Percentiles rank a stretch among this genome's conserved stretches.
Conservation (phyloP, 2,797 vertebrate species). For the Glyptemys insculpta region DNA sequence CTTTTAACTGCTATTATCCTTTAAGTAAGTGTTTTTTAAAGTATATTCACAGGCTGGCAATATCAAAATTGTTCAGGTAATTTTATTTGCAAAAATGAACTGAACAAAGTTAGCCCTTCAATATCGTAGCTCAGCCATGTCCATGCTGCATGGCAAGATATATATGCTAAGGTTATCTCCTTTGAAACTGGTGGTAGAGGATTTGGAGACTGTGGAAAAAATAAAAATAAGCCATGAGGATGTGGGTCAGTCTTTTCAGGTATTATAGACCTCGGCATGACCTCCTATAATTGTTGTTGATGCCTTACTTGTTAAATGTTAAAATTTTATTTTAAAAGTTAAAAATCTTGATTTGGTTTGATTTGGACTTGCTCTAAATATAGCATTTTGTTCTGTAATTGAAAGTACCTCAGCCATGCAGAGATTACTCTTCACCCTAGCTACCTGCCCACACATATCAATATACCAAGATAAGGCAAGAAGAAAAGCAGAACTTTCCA, state of each 20-base stretch:
- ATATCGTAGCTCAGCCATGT: not conserved
- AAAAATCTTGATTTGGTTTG: not conserved
- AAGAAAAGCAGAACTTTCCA: not conserved
- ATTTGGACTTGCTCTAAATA: not conserved
- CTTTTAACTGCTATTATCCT: not conserved
- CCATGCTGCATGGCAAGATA: not conserved
- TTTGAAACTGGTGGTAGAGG: not conserved
- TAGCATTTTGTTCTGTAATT: not conserved
- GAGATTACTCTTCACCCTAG: not conserved
- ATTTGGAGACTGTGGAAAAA: not conserved
- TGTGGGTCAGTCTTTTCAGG: not conserved
- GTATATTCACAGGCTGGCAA: not conserved
- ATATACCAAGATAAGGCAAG: not conserved
- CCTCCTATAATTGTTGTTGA: not conserved
- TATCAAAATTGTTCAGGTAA: not conserved
- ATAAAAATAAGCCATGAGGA: not conserved
- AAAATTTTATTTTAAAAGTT: not conserved
- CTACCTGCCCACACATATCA: not conserved
- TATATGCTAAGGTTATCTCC: not conserved
- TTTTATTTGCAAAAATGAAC: not conserved
- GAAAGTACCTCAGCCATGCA: not conserved
- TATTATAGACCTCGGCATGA: no score
- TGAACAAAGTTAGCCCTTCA: not conserved
- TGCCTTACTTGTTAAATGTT: not conserved
- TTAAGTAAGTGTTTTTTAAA: not conserved